Evolutionary conservation across 2,888 invertebrate genomes (phyloP).

Genomic region (Drosophila stalkeri): DNA sequence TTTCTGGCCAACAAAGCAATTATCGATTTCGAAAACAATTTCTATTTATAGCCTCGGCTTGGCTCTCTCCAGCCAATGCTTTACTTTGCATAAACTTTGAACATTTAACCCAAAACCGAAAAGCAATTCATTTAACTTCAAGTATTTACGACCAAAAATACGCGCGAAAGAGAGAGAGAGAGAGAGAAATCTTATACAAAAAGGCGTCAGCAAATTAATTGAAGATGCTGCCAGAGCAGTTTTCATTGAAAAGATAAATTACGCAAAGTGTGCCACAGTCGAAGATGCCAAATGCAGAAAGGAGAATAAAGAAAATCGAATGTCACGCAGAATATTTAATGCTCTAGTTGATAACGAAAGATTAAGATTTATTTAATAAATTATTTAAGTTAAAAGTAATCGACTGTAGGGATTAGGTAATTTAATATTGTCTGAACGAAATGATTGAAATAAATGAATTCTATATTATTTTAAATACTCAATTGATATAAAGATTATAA

Average conservation of each 20-base stretch:
- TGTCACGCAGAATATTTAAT: background rate
- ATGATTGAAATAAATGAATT: background rate
- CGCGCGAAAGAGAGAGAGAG: background rate
- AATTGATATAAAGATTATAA: too few species aligned
- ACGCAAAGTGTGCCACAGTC: conserved; percentile 49
- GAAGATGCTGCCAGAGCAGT: conserved; percentile 32
- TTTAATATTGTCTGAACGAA: too few species aligned
- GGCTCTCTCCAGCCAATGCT: background rate
- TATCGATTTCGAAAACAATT: conserved; percentile 41
- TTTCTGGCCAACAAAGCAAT: conserved; percentile 48
- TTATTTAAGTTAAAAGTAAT: background rate
- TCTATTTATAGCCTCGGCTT: conserved; percentile 29
- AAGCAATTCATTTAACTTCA: conserved; percentile 47
- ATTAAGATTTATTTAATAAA: background rate
- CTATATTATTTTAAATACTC: background rate
- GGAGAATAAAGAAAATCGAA: conserved; percentile 18
- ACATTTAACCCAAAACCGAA: conserved; percentile 34
- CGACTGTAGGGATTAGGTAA: background rate
- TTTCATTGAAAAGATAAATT: conserved; percentile 52
- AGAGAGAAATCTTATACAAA: conserved; percentile 16
- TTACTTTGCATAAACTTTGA: conserved; percentile 9
- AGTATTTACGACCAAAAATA: conserved; percentile 14
- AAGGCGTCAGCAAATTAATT: conserved; percentile 47
- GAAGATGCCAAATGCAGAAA: conserved; percentile 18
- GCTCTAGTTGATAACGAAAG: background rate